A percentile compares a stretch with the other conserved stretches of the same genome.
phyloP scores from a whole-genome alignment of 2,797 vertebrate genomes.

The Zalophus californianus region DNA sequence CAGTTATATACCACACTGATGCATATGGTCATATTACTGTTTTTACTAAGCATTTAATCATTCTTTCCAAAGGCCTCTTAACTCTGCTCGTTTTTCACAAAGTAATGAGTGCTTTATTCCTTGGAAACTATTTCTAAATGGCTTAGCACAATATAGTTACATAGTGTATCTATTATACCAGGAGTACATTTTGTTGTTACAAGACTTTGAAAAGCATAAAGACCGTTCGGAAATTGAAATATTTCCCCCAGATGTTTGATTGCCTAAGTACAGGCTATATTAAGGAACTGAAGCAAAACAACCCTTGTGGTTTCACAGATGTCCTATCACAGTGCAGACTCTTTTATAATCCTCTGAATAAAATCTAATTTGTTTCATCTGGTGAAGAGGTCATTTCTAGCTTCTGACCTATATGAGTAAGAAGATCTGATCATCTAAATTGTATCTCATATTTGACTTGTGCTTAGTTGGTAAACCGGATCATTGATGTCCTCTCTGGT shows the following conservation, averaged over 20 bases:
- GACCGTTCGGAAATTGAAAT: conserved; percentile 76
- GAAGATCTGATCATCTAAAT: conserved; percentile 29
- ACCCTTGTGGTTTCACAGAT: conserved; percentile 54
- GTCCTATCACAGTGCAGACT: conserved; percentile 42
- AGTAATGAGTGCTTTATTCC: conserved; percentile 70
- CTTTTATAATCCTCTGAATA: conserved; percentile 73
- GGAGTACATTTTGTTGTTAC: conserved; percentile 74
- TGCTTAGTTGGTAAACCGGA: conserved; percentile 14
- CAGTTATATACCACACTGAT: neutral
- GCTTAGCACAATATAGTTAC: conserved; percentile 59
- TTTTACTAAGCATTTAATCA: conserved; percentile 74
- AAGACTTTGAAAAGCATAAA: conserved; percentile 74
- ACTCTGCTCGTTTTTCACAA: conserved; percentile 54
- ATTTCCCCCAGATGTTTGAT: conserved; percentile 66
- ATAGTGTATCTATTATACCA: conserved; percentile 64
- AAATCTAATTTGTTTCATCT: conserved; percentile 76
- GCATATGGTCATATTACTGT: neutral
- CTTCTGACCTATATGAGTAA: conserved; percentile 38
- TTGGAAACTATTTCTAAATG: conserved; percentile 73
- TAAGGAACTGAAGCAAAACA: conserved; percentile 72
- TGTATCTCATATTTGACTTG: neutral
- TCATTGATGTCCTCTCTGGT: neutral
- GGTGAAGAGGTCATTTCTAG: conserved; percentile 59
- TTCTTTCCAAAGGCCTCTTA: conserved; percentile 68
- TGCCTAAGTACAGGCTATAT: conserved; percentile 51